Evolutionary conservation across 2,797 vertebrate species (phyloP).

Genomic region (Catamblyrhynchus diadema): DNA sequence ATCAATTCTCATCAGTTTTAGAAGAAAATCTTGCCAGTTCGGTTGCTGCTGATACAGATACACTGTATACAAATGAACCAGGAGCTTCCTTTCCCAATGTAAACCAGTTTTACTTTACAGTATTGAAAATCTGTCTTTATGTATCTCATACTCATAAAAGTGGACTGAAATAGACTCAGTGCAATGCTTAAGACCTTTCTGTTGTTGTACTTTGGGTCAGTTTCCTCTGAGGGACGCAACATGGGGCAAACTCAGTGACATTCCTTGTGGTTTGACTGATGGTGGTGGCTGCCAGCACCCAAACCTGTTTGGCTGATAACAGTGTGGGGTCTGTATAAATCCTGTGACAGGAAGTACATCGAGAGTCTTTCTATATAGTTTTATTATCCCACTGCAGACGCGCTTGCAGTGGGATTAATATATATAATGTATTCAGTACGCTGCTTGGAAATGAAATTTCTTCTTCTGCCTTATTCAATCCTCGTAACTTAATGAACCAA

Average conservation of each 20-base stretch:
- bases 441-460: background rate
- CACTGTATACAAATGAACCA: background rate
- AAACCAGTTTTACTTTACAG: background rate
- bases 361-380: background rate
- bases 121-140: background rate
- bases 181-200: background rate
- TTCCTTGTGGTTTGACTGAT: background rate
- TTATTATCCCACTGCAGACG: background rate
- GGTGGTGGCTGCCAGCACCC: background rate
- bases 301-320: background rate
- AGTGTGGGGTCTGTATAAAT: accelerated
- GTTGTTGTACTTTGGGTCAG: background rate
- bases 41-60: background rate
- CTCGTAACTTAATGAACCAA: background rate
- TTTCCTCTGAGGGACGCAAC: background rate
- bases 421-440: background rate
- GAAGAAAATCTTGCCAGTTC: background rate
- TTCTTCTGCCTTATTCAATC: background rate
- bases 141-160: background rate
- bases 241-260: accelerated
- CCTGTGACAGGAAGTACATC: background rate
- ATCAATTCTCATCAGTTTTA: background rate
- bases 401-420: background rate
- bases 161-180: background rate
- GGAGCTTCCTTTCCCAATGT: background rate